Base-by-base conservation (phyloP, 2,797 vertebrate genomes). In the Chelidonichthys spinosus region DNA sequence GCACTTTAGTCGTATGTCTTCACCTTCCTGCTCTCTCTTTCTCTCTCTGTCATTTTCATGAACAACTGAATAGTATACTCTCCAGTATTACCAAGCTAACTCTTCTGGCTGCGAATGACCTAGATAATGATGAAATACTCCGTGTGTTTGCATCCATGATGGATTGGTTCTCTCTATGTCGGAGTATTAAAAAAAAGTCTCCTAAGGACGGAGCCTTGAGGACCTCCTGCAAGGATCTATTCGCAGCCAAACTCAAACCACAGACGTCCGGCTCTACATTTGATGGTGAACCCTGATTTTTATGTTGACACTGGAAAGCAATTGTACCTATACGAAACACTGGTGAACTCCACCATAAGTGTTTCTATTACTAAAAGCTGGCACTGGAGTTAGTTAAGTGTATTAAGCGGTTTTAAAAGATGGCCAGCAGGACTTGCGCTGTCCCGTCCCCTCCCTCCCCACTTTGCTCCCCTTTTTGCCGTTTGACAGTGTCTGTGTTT, bases 401-500 rank as follows among this genome's bases (percentile, higher is more conserved):
- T 85, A 58, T 79, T 73, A 69, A 47, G 42, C 42, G 64, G 65
- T 76, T 83, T 65, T 60, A 82, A 77, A 85, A 83, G 67, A 75
- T 63, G 85, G 86, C 70, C 82, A 49, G 78, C 82, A 76, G 81
- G 79, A 81, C 85, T 83, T 2, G 17, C 54, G 72, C 82, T 79
- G 84, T 59, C 87, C 55, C 32, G 0, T 17, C 50, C 33, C 39
- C 7, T 13, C 18, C 13, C 8, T 0, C 18, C 46, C 17, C 64
- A 43, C 25, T n/a, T 25, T 15, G 5, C 39, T 8, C 17, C 44
- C 53, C 55, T 70, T 69, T 25, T 87, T 88, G 83, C 87, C 53
- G 90, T 92, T 87, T 84, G 85, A 90, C 86, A 89, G 88, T 92
- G 92, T 93, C 85, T 90, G 92, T 93, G 89, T 93, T 92, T 90